phyloP scores from a whole-genome alignment of 2,888 invertebrate species.

The Holacanthella duospinosa region DNA sequence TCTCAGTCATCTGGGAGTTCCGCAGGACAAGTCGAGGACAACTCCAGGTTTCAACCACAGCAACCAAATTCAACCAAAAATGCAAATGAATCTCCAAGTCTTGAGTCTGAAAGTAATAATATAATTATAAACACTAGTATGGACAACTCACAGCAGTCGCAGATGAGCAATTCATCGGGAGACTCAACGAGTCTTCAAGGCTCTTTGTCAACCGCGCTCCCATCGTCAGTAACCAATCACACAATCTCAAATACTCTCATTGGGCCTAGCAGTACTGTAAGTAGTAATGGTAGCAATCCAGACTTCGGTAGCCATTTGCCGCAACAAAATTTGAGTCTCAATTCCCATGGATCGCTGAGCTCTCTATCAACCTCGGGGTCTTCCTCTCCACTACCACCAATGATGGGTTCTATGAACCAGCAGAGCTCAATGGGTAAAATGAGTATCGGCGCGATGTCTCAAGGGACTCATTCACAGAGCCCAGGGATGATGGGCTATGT shows the following conservation, averaged over 20 bases:
- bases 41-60: not conserved
- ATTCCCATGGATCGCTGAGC: not conserved
- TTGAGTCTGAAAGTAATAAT: not conserved
- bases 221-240: not conserved
- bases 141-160: conserved; percentile 1
- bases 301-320: not conserved
- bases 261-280: not conserved
- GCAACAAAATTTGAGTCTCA: not conserved
- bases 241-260: not conserved
- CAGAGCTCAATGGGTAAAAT: not conserved
- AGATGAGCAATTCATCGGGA: not conserved
- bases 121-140: not conserved
- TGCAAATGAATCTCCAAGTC: not conserved
- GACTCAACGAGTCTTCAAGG: not conserved
- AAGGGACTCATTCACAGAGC: not conserved
- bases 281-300: not conserved
- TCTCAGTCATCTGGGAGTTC: not conserved
- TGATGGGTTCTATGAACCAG: conserved; percentile 6
- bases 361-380: not conserved
- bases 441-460: not conserved
- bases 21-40: not conserved
- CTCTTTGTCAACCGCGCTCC: not conserved
- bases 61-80: not conserved
- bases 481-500: not conserved
- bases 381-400: not conserved